A percentile compares a stretch with the other conserved stretches of the same genome.
phyloP scores from a whole-genome alignment of 1,140 invertebrate genomes.

The Drosophila burlai region DNA sequence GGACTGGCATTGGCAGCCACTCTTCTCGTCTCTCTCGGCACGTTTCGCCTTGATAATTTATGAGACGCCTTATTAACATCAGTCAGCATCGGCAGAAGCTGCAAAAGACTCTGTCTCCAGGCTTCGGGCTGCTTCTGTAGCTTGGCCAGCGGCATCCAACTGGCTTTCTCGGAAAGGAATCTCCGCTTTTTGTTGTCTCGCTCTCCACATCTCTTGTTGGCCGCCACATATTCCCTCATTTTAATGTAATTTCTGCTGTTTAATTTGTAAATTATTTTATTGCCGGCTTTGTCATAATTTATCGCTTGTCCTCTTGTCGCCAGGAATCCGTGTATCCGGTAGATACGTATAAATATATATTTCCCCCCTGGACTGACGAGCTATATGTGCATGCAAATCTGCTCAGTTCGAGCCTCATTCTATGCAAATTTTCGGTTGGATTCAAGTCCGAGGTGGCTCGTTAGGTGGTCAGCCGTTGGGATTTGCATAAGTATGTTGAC shows the following conservation, averaged over 20 bases:
- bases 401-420: constrained; percentile 49
- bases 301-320: constrained; percentile 27
- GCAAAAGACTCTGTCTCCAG: constrained; percentile 25
- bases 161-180: constrained; percentile 78
- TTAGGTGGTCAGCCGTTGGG: constrained; percentile 47
- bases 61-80: constrained; percentile 84
- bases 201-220: constrained; percentile 4
- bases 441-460: constrained; percentile 40
- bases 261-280: constrained; percentile 81
- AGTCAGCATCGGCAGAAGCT: constrained; percentile 57
- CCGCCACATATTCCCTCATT: constrained; percentile 68
- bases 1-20: constrained; percentile 45
- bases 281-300: constrained; percentile 59
- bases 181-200: constrained; percentile 57
- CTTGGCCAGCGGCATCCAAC: constrained; percentile 53
- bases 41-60: constrained; percentile 81
- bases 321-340: constrained; percentile 25
- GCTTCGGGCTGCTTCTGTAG: neutral
- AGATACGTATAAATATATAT: constrained; percentile 14
- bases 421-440: constrained; percentile 61
- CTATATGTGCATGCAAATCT: constrained; percentile 63
- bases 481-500: constrained; percentile 82
- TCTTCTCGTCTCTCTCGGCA: constrained; percentile 58
- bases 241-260: constrained; percentile 78
- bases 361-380: neutral